Evolutionary conservation across 1,140 invertebrate species (phyloP), one percentile per base, ranked within the genome.

Genomic region (Cataglyphis hispanica): DNA sequence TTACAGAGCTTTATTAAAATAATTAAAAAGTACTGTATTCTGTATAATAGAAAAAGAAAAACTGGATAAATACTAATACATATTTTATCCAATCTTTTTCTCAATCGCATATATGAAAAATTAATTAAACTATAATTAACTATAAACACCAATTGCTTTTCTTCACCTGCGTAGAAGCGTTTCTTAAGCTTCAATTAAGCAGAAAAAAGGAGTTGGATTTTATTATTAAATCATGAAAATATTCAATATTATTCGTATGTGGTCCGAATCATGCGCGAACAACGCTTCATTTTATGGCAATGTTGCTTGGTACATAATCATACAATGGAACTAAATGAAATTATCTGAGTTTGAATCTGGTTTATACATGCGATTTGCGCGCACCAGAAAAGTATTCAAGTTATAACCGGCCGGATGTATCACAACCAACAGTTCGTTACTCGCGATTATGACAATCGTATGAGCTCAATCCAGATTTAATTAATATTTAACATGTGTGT

Each of bases 91-190:
- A 46, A 46, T 1, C 43, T 46, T 69, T 69, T 27, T 46, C 22
- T 69, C 22, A 69, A 43, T 27, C 13, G 43, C 16, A 50, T 8
- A 27, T 1, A 53, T 43, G 8, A 50, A 1, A 72, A 53, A 56
- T 50, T 50, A 69, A 69, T 69, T 70, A 50, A n/a, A 70, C 53
- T 25, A 6, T 56, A 72, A 76, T 43, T 61, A 27, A 76, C 4
- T 64, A 63, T 7, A 16, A n/a, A n/a, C n/a, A 31, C 3, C 8
- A 37, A 25, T 75, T 16, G 3, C 0, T 64, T 63, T 31, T 1
- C 27, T 63, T 31, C 1, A 4, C 3, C 16, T 2, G 34, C 13
- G 13, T 46, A 50, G 16, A 31, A 60, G 4, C 5, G 8, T 63
- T 40, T 76, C 16, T 40, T 22, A 19, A 61, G 0, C 13, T 1